Evolutionary conservation across 2,888 invertebrate species (phyloP).

Genomic region (Allophyes oxyacanthae): DNA sequence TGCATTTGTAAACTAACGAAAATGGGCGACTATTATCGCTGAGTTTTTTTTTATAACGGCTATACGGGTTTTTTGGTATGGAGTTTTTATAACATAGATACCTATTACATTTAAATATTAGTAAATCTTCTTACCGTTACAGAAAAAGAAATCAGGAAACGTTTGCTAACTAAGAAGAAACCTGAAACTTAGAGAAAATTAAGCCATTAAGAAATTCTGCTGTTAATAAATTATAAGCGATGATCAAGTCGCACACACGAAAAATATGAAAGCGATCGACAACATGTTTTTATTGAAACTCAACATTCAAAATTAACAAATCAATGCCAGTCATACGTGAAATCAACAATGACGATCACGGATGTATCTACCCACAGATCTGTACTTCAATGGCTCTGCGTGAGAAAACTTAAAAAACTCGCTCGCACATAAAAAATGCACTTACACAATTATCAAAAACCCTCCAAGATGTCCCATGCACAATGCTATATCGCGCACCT

Average conservation of each 20-base stretch:
- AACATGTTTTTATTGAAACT: constrained; percentile 37
- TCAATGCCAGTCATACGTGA: constrained; percentile 77
- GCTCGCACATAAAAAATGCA: constrained; percentile 85
- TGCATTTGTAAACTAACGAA: constrained; percentile 77
- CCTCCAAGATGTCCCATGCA: constrained; percentile 83
- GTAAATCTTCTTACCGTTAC: no score
- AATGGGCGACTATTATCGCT: constrained; percentile 81
- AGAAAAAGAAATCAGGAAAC: no score
- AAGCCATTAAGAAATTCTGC: no score
- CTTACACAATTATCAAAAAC: constrained; percentile 85
- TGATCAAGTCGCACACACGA: no score
- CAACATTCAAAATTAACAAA: constrained; percentile 60
- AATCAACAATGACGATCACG: constrained; percentile 68
- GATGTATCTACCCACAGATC: constrained; percentile 90
- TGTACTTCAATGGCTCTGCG: constrained; percentile 80
- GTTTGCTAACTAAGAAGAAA: no score
- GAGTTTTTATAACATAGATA: no score
- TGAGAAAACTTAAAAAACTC: constrained; percentile 87
- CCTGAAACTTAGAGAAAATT: no score
- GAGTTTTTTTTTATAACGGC: constrained; percentile 66
- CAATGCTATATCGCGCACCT: constrained; percentile 79
- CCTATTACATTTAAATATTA: no score
- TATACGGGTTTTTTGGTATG: constrained; percentile 50
- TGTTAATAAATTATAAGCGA: no score
- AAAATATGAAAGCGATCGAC: constrained; percentile 34